A percentile compares a stretch with the other conserved stretches of the same genome.
Evolutionary conservation across 2,113 vertebrate species (phyloP).

Genomic region (Protobothrops flavoviridis): DNA sequence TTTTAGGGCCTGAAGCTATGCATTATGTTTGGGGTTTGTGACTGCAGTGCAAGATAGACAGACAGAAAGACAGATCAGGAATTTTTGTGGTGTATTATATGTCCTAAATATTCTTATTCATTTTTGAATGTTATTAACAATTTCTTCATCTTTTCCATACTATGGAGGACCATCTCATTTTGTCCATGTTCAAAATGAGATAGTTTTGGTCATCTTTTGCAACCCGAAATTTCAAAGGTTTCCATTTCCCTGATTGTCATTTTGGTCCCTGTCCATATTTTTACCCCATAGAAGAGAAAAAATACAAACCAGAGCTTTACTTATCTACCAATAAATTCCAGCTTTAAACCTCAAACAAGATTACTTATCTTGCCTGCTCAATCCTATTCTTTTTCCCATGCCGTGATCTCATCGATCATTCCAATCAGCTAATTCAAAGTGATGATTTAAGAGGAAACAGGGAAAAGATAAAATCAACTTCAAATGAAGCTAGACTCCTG

Average conservation of each 20-base stretch:
- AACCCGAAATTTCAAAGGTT: not conserved
- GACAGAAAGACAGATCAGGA: not conserved
- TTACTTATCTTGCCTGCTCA: not conserved
- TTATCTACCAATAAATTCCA: not conserved
- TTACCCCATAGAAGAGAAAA: not conserved
- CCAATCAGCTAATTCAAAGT: not conserved
- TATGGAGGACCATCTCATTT: not conserved
- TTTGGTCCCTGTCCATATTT: not conserved
- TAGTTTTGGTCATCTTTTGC: not conserved
- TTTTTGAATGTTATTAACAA: not conserved
- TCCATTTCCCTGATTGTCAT: not conserved
- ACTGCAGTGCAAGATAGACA: not conserved
- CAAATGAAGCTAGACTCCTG: not conserved
- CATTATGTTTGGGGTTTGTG: not conserved
- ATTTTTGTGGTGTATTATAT: not conserved
- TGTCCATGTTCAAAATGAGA: not conserved
- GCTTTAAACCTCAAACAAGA: not conserved
- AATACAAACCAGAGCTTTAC: not conserved
- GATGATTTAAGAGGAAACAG: not conserved
- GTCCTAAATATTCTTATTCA: not conserved
- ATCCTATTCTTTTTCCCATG: not conserved
- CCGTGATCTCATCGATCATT: not conserved
- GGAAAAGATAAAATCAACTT: not conserved
- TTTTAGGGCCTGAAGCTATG: not conserved
- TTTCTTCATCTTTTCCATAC: not conserved